Evolutionary conservation across 23 tunicate genomes (phyloP).

Genomic region (Aplidium turbinatum): DNA sequence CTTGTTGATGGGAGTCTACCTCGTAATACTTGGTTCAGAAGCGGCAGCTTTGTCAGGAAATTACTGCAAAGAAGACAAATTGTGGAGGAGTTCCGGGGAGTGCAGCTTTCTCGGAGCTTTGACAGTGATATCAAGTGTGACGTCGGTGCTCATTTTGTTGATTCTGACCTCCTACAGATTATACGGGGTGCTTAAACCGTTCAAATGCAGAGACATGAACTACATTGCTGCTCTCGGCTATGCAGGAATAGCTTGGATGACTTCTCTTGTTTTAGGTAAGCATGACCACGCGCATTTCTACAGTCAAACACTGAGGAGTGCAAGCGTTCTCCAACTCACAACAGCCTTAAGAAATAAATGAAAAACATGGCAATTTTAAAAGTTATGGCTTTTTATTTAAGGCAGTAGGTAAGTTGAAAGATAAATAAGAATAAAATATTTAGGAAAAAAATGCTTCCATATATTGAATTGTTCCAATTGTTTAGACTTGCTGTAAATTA

Average conservation of each 20-base stretch:
- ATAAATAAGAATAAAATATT: too few relatives aligned
- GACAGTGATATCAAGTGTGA: constrained; percentile 56
- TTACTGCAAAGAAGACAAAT: constrained; percentile 54
- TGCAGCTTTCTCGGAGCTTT: constrained; percentile 53
- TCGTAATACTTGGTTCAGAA: constrained; percentile 39
- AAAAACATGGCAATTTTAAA: too few relatives aligned
- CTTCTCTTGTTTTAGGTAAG: constrained; percentile 22
- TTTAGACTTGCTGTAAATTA: too few relatives aligned
- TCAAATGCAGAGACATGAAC: constrained; percentile 45
- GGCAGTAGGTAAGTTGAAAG: too few relatives aligned
- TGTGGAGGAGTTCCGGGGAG: constrained; percentile 44
- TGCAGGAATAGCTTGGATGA: constrained; percentile 30
- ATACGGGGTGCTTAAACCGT: constrained; percentile 53
- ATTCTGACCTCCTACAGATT: constrained; percentile 64
- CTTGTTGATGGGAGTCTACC: constrained; percentile 65
- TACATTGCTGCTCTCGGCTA: too few relatives aligned
- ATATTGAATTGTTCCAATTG: too few relatives aligned
- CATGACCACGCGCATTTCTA: too few relatives aligned
- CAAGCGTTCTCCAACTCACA: too few relatives aligned
- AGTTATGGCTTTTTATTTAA: too few relatives aligned
- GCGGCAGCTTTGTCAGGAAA: constrained; percentile 27
- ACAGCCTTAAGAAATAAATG: too few relatives aligned
- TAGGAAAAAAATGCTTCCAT: too few relatives aligned
- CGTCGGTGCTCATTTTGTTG: constrained; percentile 45
- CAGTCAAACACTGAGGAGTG: too few relatives aligned